Percentiles rank a stretch among this genome's conserved stretches.
phyloP scores from a whole-genome alignment of 2,888 invertebrate species.

The Marronus borbonicus region DNA sequence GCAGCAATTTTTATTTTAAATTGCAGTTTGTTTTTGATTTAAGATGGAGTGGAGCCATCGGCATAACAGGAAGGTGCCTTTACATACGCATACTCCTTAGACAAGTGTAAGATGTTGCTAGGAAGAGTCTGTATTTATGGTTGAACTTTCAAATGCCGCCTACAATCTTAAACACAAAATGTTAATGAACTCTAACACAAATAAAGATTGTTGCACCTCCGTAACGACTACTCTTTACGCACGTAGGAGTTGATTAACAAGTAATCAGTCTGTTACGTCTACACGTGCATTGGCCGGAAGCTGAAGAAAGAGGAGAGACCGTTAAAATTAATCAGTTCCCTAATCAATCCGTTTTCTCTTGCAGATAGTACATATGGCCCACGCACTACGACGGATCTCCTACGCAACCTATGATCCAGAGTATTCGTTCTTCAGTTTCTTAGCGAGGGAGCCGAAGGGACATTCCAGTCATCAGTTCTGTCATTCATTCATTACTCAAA shows the following conservation, averaged over 20 bases:
- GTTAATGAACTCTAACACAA: conserved; percentile 5
- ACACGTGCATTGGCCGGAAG: conserved; percentile 19
- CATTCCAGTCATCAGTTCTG: conserved; percentile 83
- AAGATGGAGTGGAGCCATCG: too few species aligned
- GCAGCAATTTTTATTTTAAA: too few species aligned
- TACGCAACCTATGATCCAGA: conserved; percentile 90
- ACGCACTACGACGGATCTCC: conserved; percentile 86
- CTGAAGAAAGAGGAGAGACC: conserved; percentile 22
- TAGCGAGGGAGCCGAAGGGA: conserved; percentile 80
- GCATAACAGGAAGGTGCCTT: too few species aligned
- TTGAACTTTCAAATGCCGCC: neutral
- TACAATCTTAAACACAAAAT: conserved; percentile 3
- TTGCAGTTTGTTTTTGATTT: too few species aligned
- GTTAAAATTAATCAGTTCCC: conserved; percentile 36
- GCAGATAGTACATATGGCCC: conserved; percentile 87
- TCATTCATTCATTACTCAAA: conserved; percentile 85
- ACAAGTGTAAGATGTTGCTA: too few species aligned
- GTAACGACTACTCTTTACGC: neutral
- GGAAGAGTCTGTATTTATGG: neutral
- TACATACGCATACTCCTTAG: too few species aligned
- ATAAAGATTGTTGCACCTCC: neutral
- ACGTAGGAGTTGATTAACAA: conserved; percentile 30
- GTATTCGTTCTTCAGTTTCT: conserved; percentile 85
- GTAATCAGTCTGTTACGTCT: conserved; percentile 11
- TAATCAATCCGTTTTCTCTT: conserved; percentile 60